Conservation (phyloP, 2,113 vertebrate species). For the Mesoclemmys tuberculata region DNA sequence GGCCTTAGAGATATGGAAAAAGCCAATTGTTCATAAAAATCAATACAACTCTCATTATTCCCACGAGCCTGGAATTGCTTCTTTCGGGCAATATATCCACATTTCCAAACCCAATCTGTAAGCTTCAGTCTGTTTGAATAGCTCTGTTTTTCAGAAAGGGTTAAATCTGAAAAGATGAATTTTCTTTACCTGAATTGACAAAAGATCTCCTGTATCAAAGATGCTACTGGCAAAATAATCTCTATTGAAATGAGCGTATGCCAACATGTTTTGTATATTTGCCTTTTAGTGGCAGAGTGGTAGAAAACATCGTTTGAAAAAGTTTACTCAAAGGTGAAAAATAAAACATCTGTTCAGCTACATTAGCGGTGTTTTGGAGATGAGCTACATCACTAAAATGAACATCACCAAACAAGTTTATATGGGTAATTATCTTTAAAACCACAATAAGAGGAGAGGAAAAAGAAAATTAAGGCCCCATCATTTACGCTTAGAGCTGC, state of each 20-base stretch:
- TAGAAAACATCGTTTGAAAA: background rate
- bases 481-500: background rate
- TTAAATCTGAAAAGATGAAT: background rate
- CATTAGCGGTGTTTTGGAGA: background rate
- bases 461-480: background rate
- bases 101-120: background rate
- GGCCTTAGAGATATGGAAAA: background rate
- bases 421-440: background rate
- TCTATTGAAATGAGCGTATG: background rate
- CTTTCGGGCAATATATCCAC: background rate
- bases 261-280: background rate
- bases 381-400: background rate
- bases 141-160: background rate
- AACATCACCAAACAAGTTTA: background rate
- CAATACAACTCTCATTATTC: background rate
- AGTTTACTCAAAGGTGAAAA: background rate
- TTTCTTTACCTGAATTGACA: background rate
- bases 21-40: background rate
- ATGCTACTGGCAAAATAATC: background rate
- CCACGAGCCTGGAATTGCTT: background rate
- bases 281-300: background rate
- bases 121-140: background rate
- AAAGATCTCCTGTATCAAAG: background rate
- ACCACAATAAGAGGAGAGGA: rapidly evolving
- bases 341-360: rapidly evolving